Evolutionary conservation across 2,113 vertebrate species (phyloP).

Genomic region (Equus quagga): DNA sequence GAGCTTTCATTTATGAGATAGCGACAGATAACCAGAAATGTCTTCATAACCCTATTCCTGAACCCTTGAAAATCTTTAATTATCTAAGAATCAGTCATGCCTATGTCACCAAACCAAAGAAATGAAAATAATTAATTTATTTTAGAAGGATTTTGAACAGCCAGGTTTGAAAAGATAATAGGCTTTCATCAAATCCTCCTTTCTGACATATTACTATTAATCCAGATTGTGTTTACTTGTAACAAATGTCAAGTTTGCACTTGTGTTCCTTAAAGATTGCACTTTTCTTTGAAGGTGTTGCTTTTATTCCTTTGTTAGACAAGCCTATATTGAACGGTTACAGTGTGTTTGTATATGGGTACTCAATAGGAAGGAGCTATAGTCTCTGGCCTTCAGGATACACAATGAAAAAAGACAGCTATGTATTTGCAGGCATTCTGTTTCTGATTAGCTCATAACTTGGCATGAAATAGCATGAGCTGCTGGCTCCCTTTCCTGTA

Average conservation of each 20-base stretch:
- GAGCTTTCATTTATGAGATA: neutral
- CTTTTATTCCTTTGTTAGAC: neutral
- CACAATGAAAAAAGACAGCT: slow-evolving; percentile 16
- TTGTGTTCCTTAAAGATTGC: neutral
- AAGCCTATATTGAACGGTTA: neutral
- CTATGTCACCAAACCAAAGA: slow-evolving; percentile 33
- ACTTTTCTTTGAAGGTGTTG: neutral
- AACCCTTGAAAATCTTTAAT: neutral
- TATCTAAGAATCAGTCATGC: neutral
- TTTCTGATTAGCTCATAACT: neutral
- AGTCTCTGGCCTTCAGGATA: neutral
- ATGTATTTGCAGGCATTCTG: neutral
- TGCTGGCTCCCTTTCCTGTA: neutral
- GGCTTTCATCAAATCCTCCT: neutral
- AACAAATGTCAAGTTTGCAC: neutral
- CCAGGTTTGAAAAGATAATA: neutral
- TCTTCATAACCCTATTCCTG: neutral
- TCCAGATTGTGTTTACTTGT: neutral
- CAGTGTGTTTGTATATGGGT: neutral
- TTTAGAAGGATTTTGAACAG: slow-evolving; percentile 10
- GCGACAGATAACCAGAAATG: neutral
- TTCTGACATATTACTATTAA: slow-evolving; percentile 17
- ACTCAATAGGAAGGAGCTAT: neutral
- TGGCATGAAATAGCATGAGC: neutral
- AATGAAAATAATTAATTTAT: neutral